Conservation (phyloP, 2,888 invertebrate species). For the Himalopsyche japonica region DNA sequence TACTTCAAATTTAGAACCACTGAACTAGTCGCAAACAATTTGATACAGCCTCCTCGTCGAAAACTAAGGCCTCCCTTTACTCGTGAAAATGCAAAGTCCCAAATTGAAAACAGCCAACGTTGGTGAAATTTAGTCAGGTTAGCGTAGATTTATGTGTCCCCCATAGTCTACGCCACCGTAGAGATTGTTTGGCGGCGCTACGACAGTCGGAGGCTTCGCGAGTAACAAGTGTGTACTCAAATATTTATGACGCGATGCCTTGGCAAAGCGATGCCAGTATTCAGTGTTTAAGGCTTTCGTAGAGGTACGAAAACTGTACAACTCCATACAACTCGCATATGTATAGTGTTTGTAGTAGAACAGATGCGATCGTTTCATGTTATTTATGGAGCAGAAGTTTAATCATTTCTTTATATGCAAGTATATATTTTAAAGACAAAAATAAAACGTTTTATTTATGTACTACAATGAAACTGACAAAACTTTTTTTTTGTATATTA, state of each 20-base stretch:
- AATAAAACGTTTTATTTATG: not conserved
- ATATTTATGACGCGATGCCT: conserved; percentile 16
- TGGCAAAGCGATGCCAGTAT: not conserved
- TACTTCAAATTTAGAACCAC: not conserved
- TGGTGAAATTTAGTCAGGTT: conserved; percentile 7
- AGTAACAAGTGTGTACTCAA: conserved; percentile 30
- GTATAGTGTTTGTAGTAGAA: not conserved
- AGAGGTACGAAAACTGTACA: not conserved
- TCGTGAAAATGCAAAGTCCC: not conserved
- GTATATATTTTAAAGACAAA: not conserved
- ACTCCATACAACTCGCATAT: not conserved
- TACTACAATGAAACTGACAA: too few relatives aligned
- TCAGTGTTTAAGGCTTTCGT: not conserved
- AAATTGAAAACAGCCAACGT: conserved; percentile 18
- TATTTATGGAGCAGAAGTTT: not conserved
- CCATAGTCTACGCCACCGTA: conserved; percentile 5
- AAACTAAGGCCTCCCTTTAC: not conserved
- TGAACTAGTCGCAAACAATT: not conserved
- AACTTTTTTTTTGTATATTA: too few relatives aligned
- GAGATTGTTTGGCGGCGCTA: conserved; percentile 9
- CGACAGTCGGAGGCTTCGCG: conserved; percentile 1
- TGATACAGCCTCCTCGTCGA: not conserved
- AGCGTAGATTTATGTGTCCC: conserved; percentile 22
- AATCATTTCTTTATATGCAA: not conserved
- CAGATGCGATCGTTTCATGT: not conserved